Base-by-base conservation (phyloP, 1,140 invertebrate species). In the Drosophila repleta region DNA sequence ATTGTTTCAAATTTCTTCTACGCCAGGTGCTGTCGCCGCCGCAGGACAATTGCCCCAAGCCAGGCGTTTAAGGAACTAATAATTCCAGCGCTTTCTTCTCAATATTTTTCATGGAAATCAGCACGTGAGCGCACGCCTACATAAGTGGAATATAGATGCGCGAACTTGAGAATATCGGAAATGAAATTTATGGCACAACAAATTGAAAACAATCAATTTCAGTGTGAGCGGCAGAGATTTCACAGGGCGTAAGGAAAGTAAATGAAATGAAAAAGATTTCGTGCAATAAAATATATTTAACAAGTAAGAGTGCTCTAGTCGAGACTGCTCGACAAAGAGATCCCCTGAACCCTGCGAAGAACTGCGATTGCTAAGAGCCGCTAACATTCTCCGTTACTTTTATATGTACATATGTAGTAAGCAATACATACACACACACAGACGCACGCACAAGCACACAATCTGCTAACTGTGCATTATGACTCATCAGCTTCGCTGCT, bases 1-100 rank as follows among this genome's bases (percentile, higher is more conserved):
- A 73, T 73, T 73, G 64, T 73, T 68, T 56, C 32, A 56, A 67
- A 56, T 73, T 62, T 68, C 18, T 62, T 52, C 49, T 57, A 24
- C 37, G 48, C 48, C 56, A 60, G 35, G n/a, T 39, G 43, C 20
- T 29, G 53, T 10, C 20, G 35, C 29, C 48, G 32, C 69, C 63
- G 13, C 48, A 60, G 55, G 63, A 66, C 48, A 53, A 46, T 67
- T 45, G 39, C 48, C 10, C 11, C 48, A 29, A 39, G 21, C 39
- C 55, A 21, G 20, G 20, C 18, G 37, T 45, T 65, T 18, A 7
- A 41, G 39, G 29, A 66, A 60, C 48, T 46, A 53, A 45, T 8
- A 45, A 65, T 65, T 55, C 21, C 18, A 37, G 49, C 32, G 46
- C 21, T 58, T 66, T 49, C 20, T 49, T n/a, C 11, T 24, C n/a